Evolutionary conservation across 2,113 vertebrate genomes (phyloP), one percentile per base, ranked within the genome.

Genomic region (Gallinago media): DNA sequence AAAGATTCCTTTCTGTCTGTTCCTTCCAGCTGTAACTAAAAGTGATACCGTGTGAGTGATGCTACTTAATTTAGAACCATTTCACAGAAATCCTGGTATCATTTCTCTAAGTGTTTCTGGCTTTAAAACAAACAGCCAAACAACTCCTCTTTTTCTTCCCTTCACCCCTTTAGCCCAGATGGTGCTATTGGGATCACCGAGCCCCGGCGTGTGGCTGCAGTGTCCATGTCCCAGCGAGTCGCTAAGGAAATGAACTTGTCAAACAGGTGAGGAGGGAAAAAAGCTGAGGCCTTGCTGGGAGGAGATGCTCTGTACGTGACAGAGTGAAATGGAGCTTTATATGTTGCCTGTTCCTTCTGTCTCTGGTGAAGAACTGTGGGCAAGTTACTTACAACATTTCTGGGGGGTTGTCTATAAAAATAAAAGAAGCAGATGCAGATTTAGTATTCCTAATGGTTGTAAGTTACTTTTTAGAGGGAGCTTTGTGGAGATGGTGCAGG

Each of bases 191-290:
- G 99, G 1, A 97, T 99, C 97, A 99, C 99, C 0, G 99, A 99
- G 96, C 99, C 99, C 2, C 99, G 99, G 87, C 98, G 99, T 55
- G 99, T 99, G 59, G 99, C 99, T 1, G 99, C 99, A 0, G 95
- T 99, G 93, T 98, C 99, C 97, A 99, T 99, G 99, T 99, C 99
- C 65, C 99, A 99, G 92, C 97, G 99, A 19, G 99, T 99, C 2
- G 99, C 99, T 52, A 98, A 97, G 90, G 99, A 99, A 97, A 99
- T 99, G 99, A 99, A 99, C 88, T 85, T 99, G 85, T 98, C 99
- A 1, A 98, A 98, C 73, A 97, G 98, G 99, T 99, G 85, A 98
- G 97, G 54, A 31, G 22, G 1, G 4, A 6, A 55, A 32, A n/a
- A 27, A 14, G 15, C 72, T 9, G 23, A 11, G 29, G 4, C 32